These are phyloP conservation scores for Harmothoe impar DNA, from an alignment of 2,888 invertebrate genomes.

Conservation along the genomic window DNA sequence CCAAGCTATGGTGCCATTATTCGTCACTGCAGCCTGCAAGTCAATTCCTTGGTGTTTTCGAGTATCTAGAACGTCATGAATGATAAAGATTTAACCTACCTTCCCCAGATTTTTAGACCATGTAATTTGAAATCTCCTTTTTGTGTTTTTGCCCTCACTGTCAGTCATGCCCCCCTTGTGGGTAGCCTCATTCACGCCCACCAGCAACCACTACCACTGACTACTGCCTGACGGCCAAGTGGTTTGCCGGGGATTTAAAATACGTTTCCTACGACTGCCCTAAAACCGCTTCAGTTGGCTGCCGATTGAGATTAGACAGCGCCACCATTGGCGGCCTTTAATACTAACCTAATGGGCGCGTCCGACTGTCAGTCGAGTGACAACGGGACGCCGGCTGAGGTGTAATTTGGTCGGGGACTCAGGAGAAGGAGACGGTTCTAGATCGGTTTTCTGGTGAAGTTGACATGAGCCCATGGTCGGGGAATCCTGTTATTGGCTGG, in stretches of 20 bases:
- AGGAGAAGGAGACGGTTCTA: not conserved
- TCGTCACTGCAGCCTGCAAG: no score
- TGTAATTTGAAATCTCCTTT: no score
- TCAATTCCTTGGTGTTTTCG: no score
- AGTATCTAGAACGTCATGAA: no score
- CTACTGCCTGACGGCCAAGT: not conserved
- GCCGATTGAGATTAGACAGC: constrained; percentile 13
- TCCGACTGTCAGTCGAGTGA: constrained; percentile 28
- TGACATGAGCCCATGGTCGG: constrained; percentile 3
- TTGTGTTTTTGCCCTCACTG: no score
- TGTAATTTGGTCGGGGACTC: constrained; percentile 13
- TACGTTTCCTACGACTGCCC: not conserved
- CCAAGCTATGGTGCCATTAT: no score
- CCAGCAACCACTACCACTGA: no score
- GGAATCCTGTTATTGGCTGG: constrained; percentile 30
- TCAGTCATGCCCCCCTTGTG: no score
- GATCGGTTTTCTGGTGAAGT: constrained; percentile 43
- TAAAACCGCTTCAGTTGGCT: not conserved
- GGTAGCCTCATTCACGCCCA: no score
- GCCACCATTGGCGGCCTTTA: not conserved
- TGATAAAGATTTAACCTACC: no score
- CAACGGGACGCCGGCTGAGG: not conserved
- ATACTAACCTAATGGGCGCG: constrained; percentile 44
- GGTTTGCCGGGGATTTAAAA: not conserved
- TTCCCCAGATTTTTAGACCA: no score